Conservation (phyloP, 2,888 invertebrate species). For the Sinodicranocentrus sp. region DNA sequence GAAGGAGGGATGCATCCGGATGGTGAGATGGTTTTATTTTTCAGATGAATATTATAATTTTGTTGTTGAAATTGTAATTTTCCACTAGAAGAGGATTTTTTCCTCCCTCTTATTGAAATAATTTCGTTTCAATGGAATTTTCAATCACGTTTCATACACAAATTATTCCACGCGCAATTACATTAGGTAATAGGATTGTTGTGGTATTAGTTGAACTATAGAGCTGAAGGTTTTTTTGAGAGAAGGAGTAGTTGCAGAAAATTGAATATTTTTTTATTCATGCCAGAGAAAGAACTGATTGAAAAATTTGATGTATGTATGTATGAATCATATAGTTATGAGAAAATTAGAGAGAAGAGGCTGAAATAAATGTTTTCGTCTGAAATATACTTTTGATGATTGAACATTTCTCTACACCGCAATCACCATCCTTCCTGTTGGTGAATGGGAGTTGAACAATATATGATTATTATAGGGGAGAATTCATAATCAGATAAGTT, state of each 20-base stretch:
- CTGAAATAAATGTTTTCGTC: no score
- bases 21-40: no score
- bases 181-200: constrained; percentile 27
- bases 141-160: no score
- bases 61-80: constrained; percentile 28
- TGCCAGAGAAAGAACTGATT: background rate
- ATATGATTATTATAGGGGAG: constrained; percentile 43
- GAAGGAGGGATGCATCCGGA: background rate
- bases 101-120: constrained; percentile 17
- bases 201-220: background rate
- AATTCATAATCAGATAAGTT: constrained; percentile 65
- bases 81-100: background rate
- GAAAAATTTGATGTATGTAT: background rate
- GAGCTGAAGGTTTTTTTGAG: background rate
- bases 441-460: no score
- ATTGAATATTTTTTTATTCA: background rate
- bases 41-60: no score
- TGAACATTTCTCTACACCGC: no score
- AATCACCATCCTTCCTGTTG: no score
- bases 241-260: background rate
- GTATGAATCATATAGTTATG: no score
- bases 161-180: constrained; percentile 20
- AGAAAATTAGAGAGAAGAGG: no score
- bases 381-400: no score
- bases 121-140: constrained; percentile 38